A percentile compares a stretch with the other conserved stretches of the same genome.
Conservation (phyloP, 1,140 invertebrate genomes). For the Mamestra configurata region DNA sequence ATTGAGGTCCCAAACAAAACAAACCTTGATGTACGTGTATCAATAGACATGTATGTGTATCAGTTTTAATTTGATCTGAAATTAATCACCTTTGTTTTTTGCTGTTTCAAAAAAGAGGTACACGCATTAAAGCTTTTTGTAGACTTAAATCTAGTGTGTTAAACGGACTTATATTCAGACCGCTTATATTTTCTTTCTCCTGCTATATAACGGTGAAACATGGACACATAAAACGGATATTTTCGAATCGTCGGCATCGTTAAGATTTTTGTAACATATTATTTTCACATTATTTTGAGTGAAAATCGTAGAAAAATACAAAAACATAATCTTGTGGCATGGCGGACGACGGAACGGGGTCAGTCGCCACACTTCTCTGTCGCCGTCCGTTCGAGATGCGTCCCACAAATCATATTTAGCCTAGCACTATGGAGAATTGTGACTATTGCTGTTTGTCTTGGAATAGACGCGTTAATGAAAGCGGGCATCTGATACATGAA, state of each 20-base stretch:
- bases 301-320: conserved; percentile 42
- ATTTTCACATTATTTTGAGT: conserved; percentile 41
- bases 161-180: too few relatives aligned
- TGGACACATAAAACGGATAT: conserved; percentile 20
- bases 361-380: conserved; percentile 56
- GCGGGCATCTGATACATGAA: conserved; percentile 51
- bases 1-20: conserved; percentile 33
- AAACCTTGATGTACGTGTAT: conserved; percentile 30
- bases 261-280: conserved; percentile 28
- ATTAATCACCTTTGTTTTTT: neutral
- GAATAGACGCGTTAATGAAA: conserved; percentile 61
- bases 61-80: conserved; percentile 11
- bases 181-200: neutral
- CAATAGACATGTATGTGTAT: conserved; percentile 18
- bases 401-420: conserved; percentile 73
- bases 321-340: conserved; percentile 48
- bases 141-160: too few relatives aligned
- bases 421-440: conserved; percentile 64
- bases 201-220: conserved; percentile 18
- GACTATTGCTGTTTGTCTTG: conserved; percentile 67
- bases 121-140: neutral
- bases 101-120: neutral
- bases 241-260: conserved; percentile 22
- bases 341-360: conserved; percentile 61
- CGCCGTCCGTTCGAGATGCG: conserved; percentile 61